These are phyloP conservation scores for Clamator glandarius DNA, from an alignment of 2,797 vertebrate genomes.

Conservation along the genomic window DNA sequence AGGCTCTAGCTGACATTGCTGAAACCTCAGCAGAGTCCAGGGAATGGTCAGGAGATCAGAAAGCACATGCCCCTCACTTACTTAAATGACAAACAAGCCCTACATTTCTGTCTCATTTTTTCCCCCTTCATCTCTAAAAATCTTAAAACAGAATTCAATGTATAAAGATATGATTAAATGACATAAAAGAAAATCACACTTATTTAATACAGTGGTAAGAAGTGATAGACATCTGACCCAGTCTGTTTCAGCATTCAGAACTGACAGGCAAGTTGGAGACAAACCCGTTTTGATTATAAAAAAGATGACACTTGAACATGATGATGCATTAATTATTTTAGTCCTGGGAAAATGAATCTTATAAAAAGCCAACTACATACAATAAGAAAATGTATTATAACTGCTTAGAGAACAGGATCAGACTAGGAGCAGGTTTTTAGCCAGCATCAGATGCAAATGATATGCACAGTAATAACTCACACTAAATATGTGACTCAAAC, in stretches of 20 bases:
- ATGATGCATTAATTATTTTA: constrained; percentile 19
- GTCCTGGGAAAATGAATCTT: constrained; percentile 38
- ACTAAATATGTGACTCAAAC: neutral
- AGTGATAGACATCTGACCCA: constrained; percentile 23
- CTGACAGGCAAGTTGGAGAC: constrained; percentile 13
- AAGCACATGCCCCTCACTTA: neutral
- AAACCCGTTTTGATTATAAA: neutral
- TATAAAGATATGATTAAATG: neutral
- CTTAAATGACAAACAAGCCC: neutral
- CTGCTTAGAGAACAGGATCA: neutral
- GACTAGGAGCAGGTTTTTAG: neutral
- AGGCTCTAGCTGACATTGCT: neutral
- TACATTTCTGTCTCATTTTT: neutral
- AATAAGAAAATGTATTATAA: constrained; percentile 18
- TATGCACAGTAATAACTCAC: neutral
- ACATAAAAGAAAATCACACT: neutral
- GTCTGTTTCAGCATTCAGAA: constrained; percentile 6
- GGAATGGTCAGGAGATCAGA: neutral
- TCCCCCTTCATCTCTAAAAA: neutral
- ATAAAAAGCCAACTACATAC: constrained; percentile 13
- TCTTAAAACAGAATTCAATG: neutral
- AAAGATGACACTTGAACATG: constrained; percentile 4
- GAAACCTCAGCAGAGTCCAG: neutral
- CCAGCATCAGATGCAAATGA: neutral
- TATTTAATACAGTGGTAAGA: constrained; percentile 6